Evolutionary conservation across 2,797 vertebrate species (phyloP), one percentile per base, ranked within the genome.

Genomic region (Aotus griseimembra): DNA sequence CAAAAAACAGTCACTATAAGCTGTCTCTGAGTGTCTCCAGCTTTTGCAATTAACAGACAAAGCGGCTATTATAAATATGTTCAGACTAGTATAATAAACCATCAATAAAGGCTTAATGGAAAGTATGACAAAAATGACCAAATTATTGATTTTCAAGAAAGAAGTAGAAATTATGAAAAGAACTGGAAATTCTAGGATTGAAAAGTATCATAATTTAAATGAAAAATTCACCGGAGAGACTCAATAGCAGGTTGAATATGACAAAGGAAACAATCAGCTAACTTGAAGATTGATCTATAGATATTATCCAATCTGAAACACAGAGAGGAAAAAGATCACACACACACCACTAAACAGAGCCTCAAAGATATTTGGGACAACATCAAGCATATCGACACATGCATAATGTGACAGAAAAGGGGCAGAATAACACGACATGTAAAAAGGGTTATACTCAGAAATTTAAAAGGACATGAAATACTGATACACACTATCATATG

Each of bases 51-150:
- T 90, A 94, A 36, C 22, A 72, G 36, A 85, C 15, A 88, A 73
- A 92, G 86, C 55, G 77, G 39, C 44, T 61, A 48, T 64, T 76
- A 75, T 36, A 90, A 86, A 39, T 82, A 92, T 79, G 22, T 87
- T 83, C 61, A 88, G 82, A 72, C 39, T 92, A 92, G 26, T 67
- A 75, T 76, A 33, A 22, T n/a, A 39, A 75, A 80, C 7, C 36
- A 61, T 11, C 26, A 92, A 70, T 84, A 67, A 75, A 73, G n/a
- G 52, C 41, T 46, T 85, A 75, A 50, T 88, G 44, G 12, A 96
- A 93, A 90, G 17, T 80, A 77, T 76, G 41, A 86, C 26, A 72
- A 95, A 91, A 93, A 88, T 76, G 36, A 96, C 80, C 48, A 85
- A 73, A 89, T 39, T 70, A 26, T 3, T 90, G 15, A 46, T 80